phyloP scores from a whole-genome alignment of 2,888 invertebrate genomes.

The Notodromas monacha region DNA sequence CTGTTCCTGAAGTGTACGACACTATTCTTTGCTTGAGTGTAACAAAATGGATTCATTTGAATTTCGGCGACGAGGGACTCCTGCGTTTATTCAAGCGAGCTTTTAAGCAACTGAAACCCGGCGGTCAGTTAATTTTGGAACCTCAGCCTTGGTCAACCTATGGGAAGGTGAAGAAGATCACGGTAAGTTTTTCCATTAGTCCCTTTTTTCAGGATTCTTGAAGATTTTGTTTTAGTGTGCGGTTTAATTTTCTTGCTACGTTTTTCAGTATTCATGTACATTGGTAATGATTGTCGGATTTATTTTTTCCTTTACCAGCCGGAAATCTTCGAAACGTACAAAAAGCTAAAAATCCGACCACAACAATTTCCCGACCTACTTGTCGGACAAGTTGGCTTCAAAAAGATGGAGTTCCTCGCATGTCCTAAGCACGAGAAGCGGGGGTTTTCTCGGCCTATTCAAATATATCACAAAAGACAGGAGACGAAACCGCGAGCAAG shows the following conservation, averaged over 20 bases:
- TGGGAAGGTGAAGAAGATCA: conserved; percentile 49
- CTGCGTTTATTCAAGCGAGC: conserved; percentile 68
- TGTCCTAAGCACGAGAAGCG: conserved; percentile 44
- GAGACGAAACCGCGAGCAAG: too few species aligned
- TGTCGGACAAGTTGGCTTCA: conserved; percentile 57
- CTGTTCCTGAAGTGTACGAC: conserved; percentile 73
- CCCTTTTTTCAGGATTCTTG: too few species aligned
- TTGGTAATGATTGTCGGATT: too few species aligned
- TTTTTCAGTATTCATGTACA: too few species aligned
- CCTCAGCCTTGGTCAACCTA: conserved; percentile 87
- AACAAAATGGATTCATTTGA: conserved; percentile 93
- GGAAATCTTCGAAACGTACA: conserved; percentile 46
- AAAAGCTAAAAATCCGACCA: conserved; percentile 53
- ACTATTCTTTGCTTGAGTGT: conserved; percentile 73
- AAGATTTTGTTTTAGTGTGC: too few species aligned
- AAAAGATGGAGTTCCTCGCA: not conserved
- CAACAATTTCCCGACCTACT: conserved; percentile 74
- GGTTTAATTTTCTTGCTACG: too few species aligned
- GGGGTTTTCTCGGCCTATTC: conserved; percentile 53
- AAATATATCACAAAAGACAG: conserved; percentile 11
- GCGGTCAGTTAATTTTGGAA: conserved; percentile 70
- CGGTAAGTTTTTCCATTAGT: conserved; percentile 33
- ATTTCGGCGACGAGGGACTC: conserved; percentile 78
- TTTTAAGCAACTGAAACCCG: conserved; percentile 60
- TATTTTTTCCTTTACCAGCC: too few species aligned